Evolutionary conservation across 1,140 invertebrate species (phyloP), one percentile per base, ranked within the genome.

Genomic region (Magallana gigas): DNA sequence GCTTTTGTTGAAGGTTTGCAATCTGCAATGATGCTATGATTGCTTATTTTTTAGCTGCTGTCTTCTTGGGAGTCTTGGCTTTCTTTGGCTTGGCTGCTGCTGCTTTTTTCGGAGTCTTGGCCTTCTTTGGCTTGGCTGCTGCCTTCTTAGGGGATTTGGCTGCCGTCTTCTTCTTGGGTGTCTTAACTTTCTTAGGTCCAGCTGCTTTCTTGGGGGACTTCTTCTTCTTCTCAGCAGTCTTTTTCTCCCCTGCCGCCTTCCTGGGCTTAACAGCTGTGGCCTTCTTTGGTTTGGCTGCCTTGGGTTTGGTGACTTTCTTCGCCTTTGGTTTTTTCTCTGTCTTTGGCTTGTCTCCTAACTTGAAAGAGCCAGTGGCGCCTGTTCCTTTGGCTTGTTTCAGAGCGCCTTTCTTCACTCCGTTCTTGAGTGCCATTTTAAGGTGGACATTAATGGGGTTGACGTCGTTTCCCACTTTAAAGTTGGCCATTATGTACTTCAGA

Each of bases 341-440:
- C 18, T 90, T 90, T n/a, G 88, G 83, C 59, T 91, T 92, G 85
- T 92, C 88, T 8, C 92, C 94, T 36, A 94, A 85, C 83, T 92
- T 90, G 91, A 95, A 95, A 11, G 91, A 93, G 11, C 94, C 94
- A 71, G 93, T 91, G 2, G 94, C 94, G n/a, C 94, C 94, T n/a
- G 91, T 92, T 64, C 93, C 94, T 83, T 94, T 94, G 57, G 91
- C 71, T 88, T 94, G 94, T 85, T 93, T 93, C 86, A 94, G 87
- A 18, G 86, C 85, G 14, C 91, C 92, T 57, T 84, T 90, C 59
- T 87, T 88, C 11, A 94, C 93, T 94, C 23, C 23, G 23, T 23
- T 23, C 23, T 23, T 23, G 23, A 23, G 23, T 23, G 23, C 23
- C 23, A 23, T 59, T 59, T 23, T 23, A 23, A 23, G 23, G 68